Base-by-base conservation (phyloP, 1,140 invertebrate species). In the Tenebrio molitor region DNA sequence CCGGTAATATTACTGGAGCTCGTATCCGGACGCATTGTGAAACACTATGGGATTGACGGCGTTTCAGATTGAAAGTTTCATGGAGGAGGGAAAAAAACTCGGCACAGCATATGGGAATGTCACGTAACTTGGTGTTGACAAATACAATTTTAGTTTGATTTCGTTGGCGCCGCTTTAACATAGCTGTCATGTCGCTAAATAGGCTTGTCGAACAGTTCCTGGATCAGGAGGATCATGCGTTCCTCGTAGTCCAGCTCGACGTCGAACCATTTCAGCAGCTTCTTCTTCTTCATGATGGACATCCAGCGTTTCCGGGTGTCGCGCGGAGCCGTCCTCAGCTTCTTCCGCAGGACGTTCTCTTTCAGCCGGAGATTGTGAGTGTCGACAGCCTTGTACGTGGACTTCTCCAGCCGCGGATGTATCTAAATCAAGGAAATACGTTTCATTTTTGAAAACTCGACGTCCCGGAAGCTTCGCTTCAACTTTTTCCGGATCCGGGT, bases 61-160 rank as follows among this genome's bases (percentile, higher is more conserved):
- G 36, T 58, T 63, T 66, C 62, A 72, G 73, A 76, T 76, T 76
- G 75, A 76, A 76, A 74, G 64, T 74, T 76, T 76, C 72, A 62
- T 46, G 69, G 50, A 33, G 53, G 53, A 67, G 14, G 62, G 42
- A 44, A 66, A 66, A 66, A 66, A 44, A 41, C 58, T 65, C 68
- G 71, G 68, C 67, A 72, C 46, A 21, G 25, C 66, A 72, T 65
- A 68, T 74, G 63, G 46, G 42, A 72, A 66, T 63, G 69, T 64
- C 62, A 74, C 42, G 34, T 68, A 15, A 71, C 36, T 71, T 64
- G 39, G 29, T 21, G 68, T 69, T 58, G 68, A 33, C 46, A 50
- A 58, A 69, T 53, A 69, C 67, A 69, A 50, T 46, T 69, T 42
- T 33, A 15, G 34, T 42, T 66, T 25, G 41, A 44, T 44, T 44